Evolutionary conservation across 2,888 invertebrate species (phyloP).

Genomic region (Heteromyza rotundicornis): DNA sequence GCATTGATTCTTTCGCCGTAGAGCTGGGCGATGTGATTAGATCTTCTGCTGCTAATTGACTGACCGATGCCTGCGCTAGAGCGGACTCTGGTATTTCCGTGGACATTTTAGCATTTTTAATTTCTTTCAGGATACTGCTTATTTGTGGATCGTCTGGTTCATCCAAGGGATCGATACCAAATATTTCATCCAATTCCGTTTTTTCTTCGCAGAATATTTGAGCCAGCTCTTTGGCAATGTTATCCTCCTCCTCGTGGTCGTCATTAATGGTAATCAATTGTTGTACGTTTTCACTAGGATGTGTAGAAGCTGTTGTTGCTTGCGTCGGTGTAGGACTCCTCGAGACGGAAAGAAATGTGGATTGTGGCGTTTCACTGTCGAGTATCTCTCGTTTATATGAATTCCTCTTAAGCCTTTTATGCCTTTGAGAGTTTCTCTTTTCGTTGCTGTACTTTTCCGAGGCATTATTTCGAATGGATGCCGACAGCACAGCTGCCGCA

Average conservation of each 20-base stretch:
- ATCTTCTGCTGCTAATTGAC: background rate
- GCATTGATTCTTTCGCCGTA: too few species aligned
- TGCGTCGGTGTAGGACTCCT: too few species aligned
- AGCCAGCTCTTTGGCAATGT: slow-evolving; percentile 48
- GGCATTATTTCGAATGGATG: too few species aligned
- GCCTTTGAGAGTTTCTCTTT: background rate
- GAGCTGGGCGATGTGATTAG: background rate
- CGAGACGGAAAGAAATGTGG: too few species aligned
- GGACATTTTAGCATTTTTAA: slow-evolving; percentile 37
- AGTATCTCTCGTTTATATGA: background rate
- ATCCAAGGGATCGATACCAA: slow-evolving; percentile 46
- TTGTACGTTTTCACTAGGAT: background rate
- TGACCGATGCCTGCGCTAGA: background rate
- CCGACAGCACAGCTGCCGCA: background rate
- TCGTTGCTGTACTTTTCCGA: background rate
- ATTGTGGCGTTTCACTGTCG: too few species aligned
- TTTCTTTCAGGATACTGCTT: slow-evolving; percentile 44
- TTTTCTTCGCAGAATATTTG: slow-evolving; percentile 47
- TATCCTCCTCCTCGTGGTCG: slow-evolving; percentile 36
- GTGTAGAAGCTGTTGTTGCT: too few species aligned
- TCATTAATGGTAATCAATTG: background rate
- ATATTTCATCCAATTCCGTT: slow-evolving; percentile 52
- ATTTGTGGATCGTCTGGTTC: slow-evolving; percentile 44
- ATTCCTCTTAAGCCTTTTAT: too few species aligned
- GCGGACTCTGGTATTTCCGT: slow-evolving; percentile 1